Base-by-base conservation (phyloP, 2,797 vertebrate genomes). In the Ataeniobius toweri region DNA sequence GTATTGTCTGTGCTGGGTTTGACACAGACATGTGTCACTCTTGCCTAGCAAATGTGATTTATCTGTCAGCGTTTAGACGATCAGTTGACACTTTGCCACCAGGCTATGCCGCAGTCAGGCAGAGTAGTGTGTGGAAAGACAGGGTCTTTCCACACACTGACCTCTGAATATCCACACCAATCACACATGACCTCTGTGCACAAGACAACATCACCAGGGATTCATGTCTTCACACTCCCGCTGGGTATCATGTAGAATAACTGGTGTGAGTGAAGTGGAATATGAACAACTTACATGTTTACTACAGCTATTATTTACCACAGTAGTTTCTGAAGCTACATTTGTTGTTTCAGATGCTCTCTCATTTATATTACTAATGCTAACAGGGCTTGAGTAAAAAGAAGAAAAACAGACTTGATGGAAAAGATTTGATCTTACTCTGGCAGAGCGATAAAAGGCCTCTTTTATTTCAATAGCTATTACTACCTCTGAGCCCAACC, bases 221-320 rank as follows among this genome's bases (percentile, higher is more conserved):
- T 67, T 51, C 74, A 67, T 53, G 48, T 80, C 72, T 24, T 58
- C 46, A 61, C n/a, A 56, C 50, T 65, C 65, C 18, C 44, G 8
- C 28, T 59, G 31, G 36, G 10, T 75, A 6, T 1, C 50, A 6
- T 70, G 39, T 74, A 13, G 14, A 20, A 55, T 2, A 22, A 24
- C 20, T 24, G 22, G 44, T 9, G 16, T 72, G 20, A 53, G 61
- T 22, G 1, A 10, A 70, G 31, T 22, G 72, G 16, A 22, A 55
- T 1, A 20, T 55, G 24, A 39, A 67, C 20, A 44, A 44, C 41
- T 12, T 13, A 14, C 20, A 41, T 20, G 69, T 20, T 51, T 48
- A 24, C 48, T 70, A 70, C n/a, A 26, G 24, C 14, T 18, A 31
- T 31, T 14, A 41, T 22, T 18, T 77, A 1, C 22, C 16, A 6